Base-by-base conservation (phyloP, 2,113 vertebrate genomes). In the Porphyrio hochstetteri region DNA sequence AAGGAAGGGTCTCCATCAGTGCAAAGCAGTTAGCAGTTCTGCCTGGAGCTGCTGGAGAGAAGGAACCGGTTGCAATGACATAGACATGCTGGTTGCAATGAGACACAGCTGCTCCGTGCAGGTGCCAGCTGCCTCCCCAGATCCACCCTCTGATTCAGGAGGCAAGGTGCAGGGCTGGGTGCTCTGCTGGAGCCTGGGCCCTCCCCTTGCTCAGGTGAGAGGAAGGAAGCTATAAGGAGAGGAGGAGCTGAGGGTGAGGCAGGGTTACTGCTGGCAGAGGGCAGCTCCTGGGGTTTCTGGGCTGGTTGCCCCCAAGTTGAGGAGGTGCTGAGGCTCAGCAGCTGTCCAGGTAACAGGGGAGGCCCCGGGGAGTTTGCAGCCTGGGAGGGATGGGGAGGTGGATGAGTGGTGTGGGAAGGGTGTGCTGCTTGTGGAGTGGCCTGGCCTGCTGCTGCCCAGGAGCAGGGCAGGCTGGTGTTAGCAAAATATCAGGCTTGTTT, bases 161-260 rank as follows among this genome's bases (percentile, higher is more conserved):
- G 52, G n/a, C 24, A 31, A 1, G 1, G 53, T 1, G 5, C 0
- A 20, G 7, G 40, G 8, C 4, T 1, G 61, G 38, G 40, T 38
- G 57, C 21, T 7, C 7, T 1, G 0, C 0, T 9, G 27, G 10
- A 21, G 20, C 4, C 1, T 0, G 61, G 52, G 72, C 78, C 82
- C 72, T 77, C 29, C 90, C 82, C 78, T 69, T 1, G 25, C 70
- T 46, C 84, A 48, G 92, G 79, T 85, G 86, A 77, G 87, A 88
- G 77, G 65, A 96, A 96, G 92, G 82, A 95, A 97, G 96, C 8
- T 3, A 87, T 19, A 10, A 81, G 61, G 16, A 82, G 59, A 72
- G 88, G 64, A 92, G 84, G 88, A 81, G 90, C 60, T 33, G 64
- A 33, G 33, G n/a, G 55, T 11, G 52, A 33, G 59, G 21, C 2